A percentile compares a stretch with the other conserved stretches of the same genome.
Conservation (phyloP, 30 jellyfish, hydroid and myxozoan species). For the Clytia hemisphaerica region DNA sequence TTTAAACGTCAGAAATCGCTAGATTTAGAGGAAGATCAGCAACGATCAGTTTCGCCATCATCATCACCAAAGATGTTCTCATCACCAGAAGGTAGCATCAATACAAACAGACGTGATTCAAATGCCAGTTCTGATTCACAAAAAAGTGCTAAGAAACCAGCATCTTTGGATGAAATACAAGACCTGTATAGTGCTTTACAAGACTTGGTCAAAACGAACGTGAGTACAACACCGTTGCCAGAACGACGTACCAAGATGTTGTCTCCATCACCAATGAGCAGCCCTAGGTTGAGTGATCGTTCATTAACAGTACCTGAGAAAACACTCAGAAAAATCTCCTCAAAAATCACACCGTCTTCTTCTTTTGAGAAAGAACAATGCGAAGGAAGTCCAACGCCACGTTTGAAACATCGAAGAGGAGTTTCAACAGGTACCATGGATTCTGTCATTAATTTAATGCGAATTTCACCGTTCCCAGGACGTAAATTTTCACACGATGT, state of each 20-base stretch:
- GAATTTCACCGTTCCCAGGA: constrained; percentile 7
- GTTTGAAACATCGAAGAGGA: neutral
- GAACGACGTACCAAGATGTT: neutral
- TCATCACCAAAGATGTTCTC: too few relatives aligned
- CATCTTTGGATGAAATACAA: constrained; percentile 72
- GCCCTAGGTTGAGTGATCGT: neutral
- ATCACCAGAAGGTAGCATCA: too few relatives aligned
- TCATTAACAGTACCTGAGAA: too few relatives aligned
- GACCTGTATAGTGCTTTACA: constrained; percentile 80
- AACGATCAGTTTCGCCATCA: too few relatives aligned
- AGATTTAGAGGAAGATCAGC: too few relatives aligned
- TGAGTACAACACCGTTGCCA: constrained; percentile 10
- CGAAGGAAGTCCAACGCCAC: neutral
- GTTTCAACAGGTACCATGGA: neutral
- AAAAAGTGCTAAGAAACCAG: constrained; percentile 34
- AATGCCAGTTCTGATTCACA: too few relatives aligned
- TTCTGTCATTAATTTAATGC: neutral
- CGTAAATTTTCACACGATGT: constrained; percentile 13
- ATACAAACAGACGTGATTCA: too few relatives aligned
- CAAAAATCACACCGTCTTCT: too few relatives aligned
- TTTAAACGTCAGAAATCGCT: too few relatives aligned
- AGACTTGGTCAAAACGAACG: constrained; percentile 50
- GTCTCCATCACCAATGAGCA: neutral
- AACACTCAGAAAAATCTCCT: too few relatives aligned
- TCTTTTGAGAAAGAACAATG: neutral